Conservation (phyloP, 2,113 vertebrate genomes). For the Narcine bancroftii region DNA sequence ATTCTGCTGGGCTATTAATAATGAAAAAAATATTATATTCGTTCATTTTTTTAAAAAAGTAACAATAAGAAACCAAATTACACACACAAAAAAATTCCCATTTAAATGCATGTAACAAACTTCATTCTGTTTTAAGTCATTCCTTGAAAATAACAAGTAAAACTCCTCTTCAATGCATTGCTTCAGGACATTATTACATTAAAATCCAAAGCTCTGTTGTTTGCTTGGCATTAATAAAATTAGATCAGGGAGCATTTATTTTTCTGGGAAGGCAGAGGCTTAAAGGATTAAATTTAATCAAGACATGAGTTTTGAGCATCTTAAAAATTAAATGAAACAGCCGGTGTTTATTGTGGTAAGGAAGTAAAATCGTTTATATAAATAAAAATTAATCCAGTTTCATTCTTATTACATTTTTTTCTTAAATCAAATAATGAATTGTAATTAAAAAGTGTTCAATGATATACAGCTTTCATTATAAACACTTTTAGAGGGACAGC, state of each 20-base stretch:
- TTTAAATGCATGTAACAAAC: background rate
- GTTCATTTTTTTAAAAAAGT: background rate
- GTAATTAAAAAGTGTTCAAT: slow-evolving; percentile 10
- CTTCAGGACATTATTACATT: background rate
- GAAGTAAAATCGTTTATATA: slow-evolving; percentile 3
- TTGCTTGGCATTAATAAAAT: slow-evolving; percentile 9
- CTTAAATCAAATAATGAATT: slow-evolving; percentile 6
- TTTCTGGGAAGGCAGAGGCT: slow-evolving; percentile 14
- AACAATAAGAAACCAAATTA: background rate
- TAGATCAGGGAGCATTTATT: slow-evolving; percentile 21
- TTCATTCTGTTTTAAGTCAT: background rate
- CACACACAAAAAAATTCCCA: background rate
- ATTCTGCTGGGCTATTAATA: background rate
- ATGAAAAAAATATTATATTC: background rate
- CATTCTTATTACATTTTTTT: background rate
- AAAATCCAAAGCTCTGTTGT: background rate
- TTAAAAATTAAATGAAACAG: slow-evolving; percentile 37
- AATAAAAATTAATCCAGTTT: slow-evolving; percentile 31
- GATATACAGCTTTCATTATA: background rate
- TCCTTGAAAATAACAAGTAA: slow-evolving; percentile 6
- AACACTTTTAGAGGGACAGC: background rate
- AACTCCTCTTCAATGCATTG: background rate
- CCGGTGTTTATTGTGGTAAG: background rate
- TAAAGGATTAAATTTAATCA: slow-evolving; percentile 34
- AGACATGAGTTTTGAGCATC: slow-evolving; percentile 8